phyloP scores from a whole-genome alignment of 2,888 invertebrate species.

The Drosophila antonietae region DNA sequence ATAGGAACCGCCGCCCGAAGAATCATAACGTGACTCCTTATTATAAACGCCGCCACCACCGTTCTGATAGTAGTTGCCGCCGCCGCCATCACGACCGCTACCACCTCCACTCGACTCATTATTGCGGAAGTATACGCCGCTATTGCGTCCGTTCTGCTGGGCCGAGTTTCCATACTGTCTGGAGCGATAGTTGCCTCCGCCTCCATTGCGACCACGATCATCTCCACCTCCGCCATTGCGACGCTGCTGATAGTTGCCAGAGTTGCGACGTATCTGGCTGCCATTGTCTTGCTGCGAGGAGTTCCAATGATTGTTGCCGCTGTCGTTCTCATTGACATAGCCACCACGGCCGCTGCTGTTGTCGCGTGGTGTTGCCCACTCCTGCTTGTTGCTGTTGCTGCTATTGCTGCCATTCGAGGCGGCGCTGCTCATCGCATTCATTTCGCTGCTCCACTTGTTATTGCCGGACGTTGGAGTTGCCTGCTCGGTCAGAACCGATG shows the following conservation, averaged over 20 bases:
- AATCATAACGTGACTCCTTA: conserved; percentile 77
- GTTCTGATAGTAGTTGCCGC: conserved; percentile 71
- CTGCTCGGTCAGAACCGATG: conserved; percentile 37
- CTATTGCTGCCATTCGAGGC: conserved; percentile 61
- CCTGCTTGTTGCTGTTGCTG: conserved; percentile 63
- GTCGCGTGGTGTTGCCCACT: conserved; percentile 69
- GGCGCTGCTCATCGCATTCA: conserved; percentile 73
- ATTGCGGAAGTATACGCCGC: conserved; percentile 83
- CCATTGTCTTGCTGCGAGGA: conserved; percentile 61
- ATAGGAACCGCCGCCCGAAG: conserved; percentile 71
- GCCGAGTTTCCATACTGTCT: conserved; percentile 77
- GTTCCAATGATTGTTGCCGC: conserved; percentile 66
- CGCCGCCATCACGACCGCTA: conserved; percentile 30
- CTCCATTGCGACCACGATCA: conserved; percentile 71
- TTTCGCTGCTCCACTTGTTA: conserved; percentile 83
- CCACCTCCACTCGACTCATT: conserved; percentile 77
- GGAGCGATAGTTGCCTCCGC: conserved; percentile 69
- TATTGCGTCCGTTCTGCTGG: conserved; percentile 75
- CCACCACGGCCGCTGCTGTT: conserved; percentile 54
- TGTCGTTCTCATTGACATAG: conserved; percentile 47
- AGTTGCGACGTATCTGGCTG: conserved; percentile 71
- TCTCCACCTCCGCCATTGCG: conserved; percentile 65
- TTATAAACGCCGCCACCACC: conserved; percentile 69
- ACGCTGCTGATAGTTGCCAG: conserved; percentile 69
- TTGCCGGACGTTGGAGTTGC: conserved; percentile 50